Percentiles rank a stretch among this genome's conserved stretches.
phyloP scores from a whole-genome alignment of 2,113 vertebrate genomes.

The Australoheros scitulus region DNA sequence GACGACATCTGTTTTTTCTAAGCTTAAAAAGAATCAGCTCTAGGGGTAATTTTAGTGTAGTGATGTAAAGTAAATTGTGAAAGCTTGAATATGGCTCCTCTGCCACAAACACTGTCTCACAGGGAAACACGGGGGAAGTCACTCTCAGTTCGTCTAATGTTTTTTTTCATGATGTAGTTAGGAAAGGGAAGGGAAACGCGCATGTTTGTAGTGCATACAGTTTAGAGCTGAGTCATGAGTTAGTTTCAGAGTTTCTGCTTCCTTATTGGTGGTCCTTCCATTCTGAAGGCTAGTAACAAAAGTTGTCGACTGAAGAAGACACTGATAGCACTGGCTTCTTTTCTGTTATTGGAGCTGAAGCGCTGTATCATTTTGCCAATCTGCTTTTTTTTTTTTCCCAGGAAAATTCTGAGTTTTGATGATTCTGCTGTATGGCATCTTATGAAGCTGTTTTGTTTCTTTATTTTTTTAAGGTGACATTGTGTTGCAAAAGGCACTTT shows the following conservation, averaged over 20 bases:
- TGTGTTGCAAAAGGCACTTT: slow-evolving; percentile 50
- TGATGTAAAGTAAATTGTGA: slow-evolving; percentile 26
- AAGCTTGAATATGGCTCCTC: slow-evolving; percentile 20
- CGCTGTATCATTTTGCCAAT: neutral
- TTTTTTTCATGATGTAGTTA: slow-evolving; percentile 20
- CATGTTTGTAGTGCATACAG: slow-evolving; percentile 18
- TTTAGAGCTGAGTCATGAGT: neutral
- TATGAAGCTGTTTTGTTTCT: neutral
- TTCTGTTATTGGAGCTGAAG: neutral
- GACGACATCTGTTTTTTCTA: slow-evolving; percentile 30
- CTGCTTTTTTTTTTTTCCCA: neutral
- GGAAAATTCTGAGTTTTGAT: neutral
- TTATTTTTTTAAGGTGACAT: slow-evolving; percentile 11
- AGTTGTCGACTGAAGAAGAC: neutral
- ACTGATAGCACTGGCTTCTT: neutral
- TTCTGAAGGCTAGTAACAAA: neutral
- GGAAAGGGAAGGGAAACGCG: slow-evolving; percentile 15
- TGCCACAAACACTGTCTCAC: slow-evolving; percentile 26
- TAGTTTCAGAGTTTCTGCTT: neutral
- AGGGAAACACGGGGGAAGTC: slow-evolving; percentile 3
- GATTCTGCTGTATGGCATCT: neutral
- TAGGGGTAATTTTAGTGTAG: slow-evolving; percentile 31
- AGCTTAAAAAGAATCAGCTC: slow-evolving; percentile 39
- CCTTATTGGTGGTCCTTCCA: slow-evolving; percentile 11
- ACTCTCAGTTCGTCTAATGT: slow-evolving; percentile 13